A percentile compares a stretch with the other conserved stretches of the same genome.
Evolutionary conservation across 2,797 vertebrate species (phyloP).

Genomic region (Thunnus albacares): DNA sequence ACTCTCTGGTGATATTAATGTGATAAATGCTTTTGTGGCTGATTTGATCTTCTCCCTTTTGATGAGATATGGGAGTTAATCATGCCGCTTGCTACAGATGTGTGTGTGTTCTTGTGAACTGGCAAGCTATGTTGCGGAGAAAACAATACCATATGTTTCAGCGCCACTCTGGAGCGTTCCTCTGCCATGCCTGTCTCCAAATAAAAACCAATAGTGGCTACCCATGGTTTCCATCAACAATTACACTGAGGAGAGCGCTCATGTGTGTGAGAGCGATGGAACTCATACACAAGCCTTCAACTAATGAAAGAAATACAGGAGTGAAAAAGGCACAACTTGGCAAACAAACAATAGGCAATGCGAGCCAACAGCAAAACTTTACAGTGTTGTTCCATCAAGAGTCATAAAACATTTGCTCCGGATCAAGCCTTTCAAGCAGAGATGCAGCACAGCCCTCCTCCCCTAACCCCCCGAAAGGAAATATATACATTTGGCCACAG

Average conservation of each 20-base stretch:
- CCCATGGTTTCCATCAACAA: slow-evolving; percentile 80
- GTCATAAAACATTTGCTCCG: slow-evolving; percentile 60
- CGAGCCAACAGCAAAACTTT: slow-evolving; percentile 67
- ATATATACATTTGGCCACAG: slow-evolving; percentile 55
- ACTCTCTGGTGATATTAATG: slow-evolving; percentile 66
- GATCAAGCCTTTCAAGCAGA: slow-evolving; percentile 60
- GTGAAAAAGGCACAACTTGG: slow-evolving; percentile 69
- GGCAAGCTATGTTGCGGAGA: slow-evolving; percentile 50
- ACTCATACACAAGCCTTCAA: slow-evolving; percentile 35
- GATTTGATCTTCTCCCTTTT: slow-evolving; percentile 59
- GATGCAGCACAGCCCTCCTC: slow-evolving; percentile 45
- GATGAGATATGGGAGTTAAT: slow-evolving; percentile 60
- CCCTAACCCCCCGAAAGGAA: slow-evolving; percentile 36
- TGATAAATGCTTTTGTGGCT: slow-evolving; percentile 66
- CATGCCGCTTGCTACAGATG: slow-evolving; percentile 43
- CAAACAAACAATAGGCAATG: slow-evolving; percentile 75
- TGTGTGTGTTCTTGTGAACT: slow-evolving; percentile 55
- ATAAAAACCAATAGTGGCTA: slow-evolving; percentile 75
- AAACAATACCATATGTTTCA: slow-evolving; percentile 83
- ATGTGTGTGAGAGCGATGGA: slow-evolving; percentile 20
- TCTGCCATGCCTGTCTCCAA: slow-evolving; percentile 60
- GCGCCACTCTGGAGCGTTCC: slow-evolving; percentile 66
- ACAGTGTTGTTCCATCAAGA: slow-evolving; percentile 69
- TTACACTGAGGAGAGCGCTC: slow-evolving; percentile 38
- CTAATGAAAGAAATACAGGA: slow-evolving; percentile 70